These are phyloP conservation scores for Xenentodon cancila DNA, from an alignment of 2,797 vertebrate species.

Conservation along the genomic window DNA sequence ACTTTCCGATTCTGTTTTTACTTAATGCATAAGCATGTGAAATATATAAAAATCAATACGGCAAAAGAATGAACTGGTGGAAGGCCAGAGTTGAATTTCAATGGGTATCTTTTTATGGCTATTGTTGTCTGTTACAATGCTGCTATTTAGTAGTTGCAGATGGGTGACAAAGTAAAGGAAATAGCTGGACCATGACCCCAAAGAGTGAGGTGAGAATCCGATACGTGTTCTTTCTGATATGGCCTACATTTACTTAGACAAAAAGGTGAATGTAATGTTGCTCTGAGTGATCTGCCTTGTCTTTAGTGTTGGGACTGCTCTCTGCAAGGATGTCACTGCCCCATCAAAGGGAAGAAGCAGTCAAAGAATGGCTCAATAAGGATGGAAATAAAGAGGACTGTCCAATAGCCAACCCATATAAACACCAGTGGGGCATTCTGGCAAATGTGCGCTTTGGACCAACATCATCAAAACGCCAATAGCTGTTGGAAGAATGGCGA, in stretches of 20 bases:
- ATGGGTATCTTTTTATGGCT: constrained; percentile 56
- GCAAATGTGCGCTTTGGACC: too few relatives aligned
- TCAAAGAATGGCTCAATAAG: not conserved
- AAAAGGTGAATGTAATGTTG: not conserved
- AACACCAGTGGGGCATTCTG: too few relatives aligned
- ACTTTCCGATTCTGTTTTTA: constrained; percentile 69
- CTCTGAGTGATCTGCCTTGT: not conserved
- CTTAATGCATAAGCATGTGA: constrained; percentile 73
- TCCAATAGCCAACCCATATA: too few relatives aligned
- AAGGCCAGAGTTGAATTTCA: constrained; percentile 60
- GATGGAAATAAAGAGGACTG: too few relatives aligned
- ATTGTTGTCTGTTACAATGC: constrained; percentile 42
- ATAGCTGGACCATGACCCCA: not conserved
- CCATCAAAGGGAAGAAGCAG: not conserved
- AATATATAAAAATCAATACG: constrained; percentile 75
- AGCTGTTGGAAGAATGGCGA: too few relatives aligned
- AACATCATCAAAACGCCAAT: too few relatives aligned
- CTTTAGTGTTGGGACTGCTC: not conserved
- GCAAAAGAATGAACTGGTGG: constrained; percentile 47
- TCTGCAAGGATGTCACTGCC: not conserved
- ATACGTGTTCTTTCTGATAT: not conserved
- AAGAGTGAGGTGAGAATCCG: not conserved
- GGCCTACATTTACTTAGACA: not conserved
- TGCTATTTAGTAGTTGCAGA: constrained; percentile 25
- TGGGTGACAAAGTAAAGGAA: constrained; percentile 1